Base-by-base conservation (phyloP, 1,140 invertebrate genomes). In the Pseudomyrmex flavicornis region DNA sequence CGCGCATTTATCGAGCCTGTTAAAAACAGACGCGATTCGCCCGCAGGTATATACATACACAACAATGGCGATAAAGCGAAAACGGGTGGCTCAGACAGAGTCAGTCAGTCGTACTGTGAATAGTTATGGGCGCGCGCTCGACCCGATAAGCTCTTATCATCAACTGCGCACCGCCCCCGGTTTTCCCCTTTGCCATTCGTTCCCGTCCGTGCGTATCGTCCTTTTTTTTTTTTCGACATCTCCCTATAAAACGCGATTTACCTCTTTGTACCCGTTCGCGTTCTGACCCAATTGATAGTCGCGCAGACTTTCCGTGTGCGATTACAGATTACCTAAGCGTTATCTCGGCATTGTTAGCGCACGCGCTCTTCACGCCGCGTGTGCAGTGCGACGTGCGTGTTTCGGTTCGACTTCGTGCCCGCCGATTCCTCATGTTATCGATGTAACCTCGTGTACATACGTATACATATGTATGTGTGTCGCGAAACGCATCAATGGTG, bases 81-180 rank as follows among this genome's bases (percentile, higher is more conserved):
- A 58, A 35, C 35, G 17, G 48, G 62, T 66, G 69, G 35, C 54
- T 46, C 46, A n/a, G 35, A 26, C 35, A 35, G 35, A 35, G 35
- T 35, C 35, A 35, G 20, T 26, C 65, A 59, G 50, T 62, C 48
- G 48, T 72, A 20, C 44, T 62, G 35, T 35, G 80, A 69, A 66
- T 85, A 65, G 48, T 82, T 82, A 72, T 48, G 35, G 5, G 48
- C 66, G 46, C 17, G 22, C 44, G 26, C 17, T 5, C 58, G n/a
- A 50, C 35, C 0, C 8, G 84, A 85, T 85, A 85, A 85, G 62
- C 52, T 48, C 72, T 85, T 85, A 85, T 85, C 84, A 69, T n/a
- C 54, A 20, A 84, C 76, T 61, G 82, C 26, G 65, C 46, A 10
- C 20, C 7, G 13, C 26, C 22, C 13, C 20, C 22, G n/a, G 26